Evolutionary conservation across 30 jellyfish, hydroid and myxozoan species (phyloP).

Genomic region (Chrysaora quinquecirrha): DNA sequence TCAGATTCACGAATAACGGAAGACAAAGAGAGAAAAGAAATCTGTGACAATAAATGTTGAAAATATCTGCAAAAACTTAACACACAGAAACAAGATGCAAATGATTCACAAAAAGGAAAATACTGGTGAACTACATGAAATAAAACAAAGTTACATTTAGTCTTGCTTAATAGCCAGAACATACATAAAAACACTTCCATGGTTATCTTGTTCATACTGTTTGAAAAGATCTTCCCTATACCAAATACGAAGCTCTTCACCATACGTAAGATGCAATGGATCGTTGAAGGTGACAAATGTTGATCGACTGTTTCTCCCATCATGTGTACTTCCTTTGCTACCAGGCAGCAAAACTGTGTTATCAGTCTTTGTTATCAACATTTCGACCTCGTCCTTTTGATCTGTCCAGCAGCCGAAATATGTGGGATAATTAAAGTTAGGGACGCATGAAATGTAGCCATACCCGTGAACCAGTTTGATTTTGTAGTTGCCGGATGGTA

Average conservation of each 20-base stretch:
- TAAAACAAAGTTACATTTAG: too few relatives aligned
- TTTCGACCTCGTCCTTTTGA: conserved; percentile 23
- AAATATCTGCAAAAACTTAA: too few relatives aligned
- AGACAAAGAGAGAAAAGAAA: too few relatives aligned
- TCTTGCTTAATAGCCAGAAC: conserved; percentile 15
- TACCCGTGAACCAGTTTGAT: conserved; percentile 17
- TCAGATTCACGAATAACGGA: too few relatives aligned
- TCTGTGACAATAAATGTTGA: too few relatives aligned
- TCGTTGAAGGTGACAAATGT: conserved; percentile 53
- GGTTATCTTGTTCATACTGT: conserved; percentile 13
- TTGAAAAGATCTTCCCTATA: conserved; percentile 43
- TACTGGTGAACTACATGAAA: too few relatives aligned
- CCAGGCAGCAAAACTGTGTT: conserved; percentile 60
- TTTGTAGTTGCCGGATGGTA: conserved; percentile 48
- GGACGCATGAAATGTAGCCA: conserved; percentile 49
- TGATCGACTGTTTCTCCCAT: conserved; percentile 46
- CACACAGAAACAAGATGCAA: too few relatives aligned
- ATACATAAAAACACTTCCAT: conserved; percentile 10
- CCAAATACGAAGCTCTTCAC: conserved; percentile 58
- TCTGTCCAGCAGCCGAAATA: conserved; percentile 38
- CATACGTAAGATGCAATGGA: conserved; percentile 24
- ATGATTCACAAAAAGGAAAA: too few relatives aligned
- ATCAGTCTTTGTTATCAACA: conserved; percentile 32
- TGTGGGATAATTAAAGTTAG: background rate
- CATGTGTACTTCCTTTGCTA: conserved; percentile 42